Evolutionary conservation across 2,113 vertebrate genomes (phyloP), one percentile per base, ranked within the genome.

Genomic region (Solenodon paradoxus): DNA sequence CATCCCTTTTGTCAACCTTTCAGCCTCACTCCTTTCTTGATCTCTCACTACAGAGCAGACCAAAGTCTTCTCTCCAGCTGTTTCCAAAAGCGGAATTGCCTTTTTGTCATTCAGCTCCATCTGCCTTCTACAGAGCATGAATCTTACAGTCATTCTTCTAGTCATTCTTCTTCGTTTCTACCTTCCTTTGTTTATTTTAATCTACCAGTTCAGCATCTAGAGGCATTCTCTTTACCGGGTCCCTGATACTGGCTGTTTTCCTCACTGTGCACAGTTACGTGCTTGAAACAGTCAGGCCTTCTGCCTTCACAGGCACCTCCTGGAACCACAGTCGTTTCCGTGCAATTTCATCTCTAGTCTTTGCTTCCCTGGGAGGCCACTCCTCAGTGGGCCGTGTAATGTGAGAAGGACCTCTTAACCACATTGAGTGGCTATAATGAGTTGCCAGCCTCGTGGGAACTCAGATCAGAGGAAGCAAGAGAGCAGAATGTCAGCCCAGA

Each of bases 351-450:
- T 92, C 75, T 87, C 79, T 83, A 84, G 90, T 66, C 87, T 96
- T 80, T 17, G 93, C 95, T 84, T 72, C 64, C 87, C 95, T 15
- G 69, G 2, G 80, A 95, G 94, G 75, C 66, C 1, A 4, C 74
- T 55, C 93, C 19, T 4, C 42, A 0, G 93, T 85, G 93, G 97
- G 93, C 95, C 16, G 0, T 96, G 96, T 96, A 95, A 97, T 95
- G 95, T 96, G 97, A 95, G 97, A 94, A 96, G 97, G 92, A 84
- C 97, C 97, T 96, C 95, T 96, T 97, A 96, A 90, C 95, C 95
- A 95, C 95, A 92, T 32, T 97, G 97, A 97, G 77, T 93, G 96
- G 80, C 87, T 97, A 4, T 97, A 96, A 97, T 97, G 96, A 97
- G 95, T 96, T 95, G 96, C 95, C 94, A 95, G 95, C 92, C 97